A percentile compares a stretch with the other conserved stretches of the same genome.
phyloP scores from a whole-genome alignment of 2,113 vertebrate species.

The Herpailurus yagouaroundi region DNA sequence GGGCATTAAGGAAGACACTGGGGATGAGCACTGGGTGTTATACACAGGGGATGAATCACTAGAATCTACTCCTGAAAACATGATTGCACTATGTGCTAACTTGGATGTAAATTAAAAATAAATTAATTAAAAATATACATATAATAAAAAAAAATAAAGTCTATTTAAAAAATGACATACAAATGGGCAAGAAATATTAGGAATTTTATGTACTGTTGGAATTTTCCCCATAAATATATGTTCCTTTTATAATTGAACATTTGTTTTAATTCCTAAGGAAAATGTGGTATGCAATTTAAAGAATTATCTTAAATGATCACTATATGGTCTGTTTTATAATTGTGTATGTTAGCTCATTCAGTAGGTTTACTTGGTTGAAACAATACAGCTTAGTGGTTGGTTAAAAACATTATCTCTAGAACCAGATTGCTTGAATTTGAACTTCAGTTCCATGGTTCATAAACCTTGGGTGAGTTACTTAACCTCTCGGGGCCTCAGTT shows the following conservation, averaged over 20 bases:
- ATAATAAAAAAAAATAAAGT: neutral
- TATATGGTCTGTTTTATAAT: neutral
- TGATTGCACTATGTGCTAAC: too few relatives aligned
- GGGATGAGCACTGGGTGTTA: too few relatives aligned
- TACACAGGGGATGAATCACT: too few relatives aligned
- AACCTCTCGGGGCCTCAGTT: neutral
- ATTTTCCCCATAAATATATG: neutral
- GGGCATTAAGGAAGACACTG: too few relatives aligned
- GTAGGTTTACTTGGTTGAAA: neutral
- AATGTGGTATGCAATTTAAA: neutral
- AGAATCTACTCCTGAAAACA: too few relatives aligned
- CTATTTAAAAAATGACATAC: slow-evolving; percentile 29
- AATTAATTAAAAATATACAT: too few relatives aligned
- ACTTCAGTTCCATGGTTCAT: neutral
- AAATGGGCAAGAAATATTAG: neutral
- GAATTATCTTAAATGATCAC: neutral
- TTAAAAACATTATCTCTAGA: neutral
- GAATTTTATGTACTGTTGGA: neutral
- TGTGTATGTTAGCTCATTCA: neutral
- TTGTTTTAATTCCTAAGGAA: neutral
- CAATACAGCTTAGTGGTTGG: neutral
- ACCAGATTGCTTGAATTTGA: neutral
- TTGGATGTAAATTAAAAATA: too few relatives aligned
- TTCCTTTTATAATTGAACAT: neutral
- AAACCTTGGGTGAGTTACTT: neutral